phyloP scores from a whole-genome alignment of 2,888 invertebrate genomes.

The Drosophila koepferae region DNA sequence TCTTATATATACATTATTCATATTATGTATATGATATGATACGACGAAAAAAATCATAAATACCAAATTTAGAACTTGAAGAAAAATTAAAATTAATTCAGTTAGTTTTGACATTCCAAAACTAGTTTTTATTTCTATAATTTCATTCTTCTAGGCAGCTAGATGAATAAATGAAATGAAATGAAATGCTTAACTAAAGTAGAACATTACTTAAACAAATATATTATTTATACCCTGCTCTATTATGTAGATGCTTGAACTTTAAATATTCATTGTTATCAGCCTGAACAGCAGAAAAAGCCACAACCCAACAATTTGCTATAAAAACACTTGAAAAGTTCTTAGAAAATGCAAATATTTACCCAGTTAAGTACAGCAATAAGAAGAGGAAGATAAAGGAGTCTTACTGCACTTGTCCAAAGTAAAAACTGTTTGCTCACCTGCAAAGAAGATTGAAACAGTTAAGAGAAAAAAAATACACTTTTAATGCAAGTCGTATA shows the following conservation, averaged over 20 bases:
- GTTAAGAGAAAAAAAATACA: constrained; percentile 22
- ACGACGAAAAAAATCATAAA: background rate
- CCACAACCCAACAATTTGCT: constrained; percentile 37
- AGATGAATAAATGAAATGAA: background rate
- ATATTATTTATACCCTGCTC: background rate
- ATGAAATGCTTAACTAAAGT: background rate
- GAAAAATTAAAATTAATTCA: background rate
- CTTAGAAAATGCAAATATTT: constrained; percentile 54
- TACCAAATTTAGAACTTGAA: background rate
- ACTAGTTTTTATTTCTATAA: background rate
- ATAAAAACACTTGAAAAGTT: constrained; percentile 43
- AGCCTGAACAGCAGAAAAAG: background rate
- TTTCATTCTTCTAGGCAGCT: too few species aligned
- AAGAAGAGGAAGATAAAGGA: constrained; percentile 1
- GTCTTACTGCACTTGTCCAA: constrained; percentile 31
- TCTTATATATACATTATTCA: background rate
- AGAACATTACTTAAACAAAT: background rate
- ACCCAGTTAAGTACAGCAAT: constrained; percentile 26
- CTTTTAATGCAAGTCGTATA: constrained; percentile 37
- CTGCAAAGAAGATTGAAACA: constrained; percentile 56
- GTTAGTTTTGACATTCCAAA: background rate
- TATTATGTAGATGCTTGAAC: background rate
- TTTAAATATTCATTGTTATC: background rate
- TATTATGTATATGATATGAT: background rate
- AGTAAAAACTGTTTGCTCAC: constrained; percentile 56